Evolutionary conservation across 2,888 invertebrate species (phyloP), one percentile per base, ranked within the genome.

Genomic region (Dryococelus australis): DNA sequence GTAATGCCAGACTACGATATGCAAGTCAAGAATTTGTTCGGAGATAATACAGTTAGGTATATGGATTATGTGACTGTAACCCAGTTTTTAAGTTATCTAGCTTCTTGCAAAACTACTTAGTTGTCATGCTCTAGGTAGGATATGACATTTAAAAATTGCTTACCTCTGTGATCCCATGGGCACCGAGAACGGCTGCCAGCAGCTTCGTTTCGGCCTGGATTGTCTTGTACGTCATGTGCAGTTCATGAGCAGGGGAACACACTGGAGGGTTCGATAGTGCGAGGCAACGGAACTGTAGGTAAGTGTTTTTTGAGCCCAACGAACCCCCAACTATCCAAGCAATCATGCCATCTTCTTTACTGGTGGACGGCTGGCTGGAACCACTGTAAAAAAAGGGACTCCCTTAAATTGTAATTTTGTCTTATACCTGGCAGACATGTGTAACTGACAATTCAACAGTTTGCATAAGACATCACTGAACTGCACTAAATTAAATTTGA

Each of bases 161-260:
- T 27, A 95, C 94, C 93, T 97, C 97, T 85, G 93, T 93, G 35
- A 97, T 93, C 0, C 97, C 97, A 91, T 97, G 97, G 16, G 96
- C 95, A 91, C 96, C 95, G 26, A 97, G 94, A 86, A 97, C 92
- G 89, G 96, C 95, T 88, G 95, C 94, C 85, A 97, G 93, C 79
- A 97, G 93, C 92, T 96, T 97, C 0, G 97, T 97, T 92, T 97
- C 97, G 10, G 97, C 96, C 92, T 97, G 97, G 89, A 96, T 94
- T 89, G 96, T 94, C 92, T 97, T 97, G 92, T 97, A 97, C 0
- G 96, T 96, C 91, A 97, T 95, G 91, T 96, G 95, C 47, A 97
- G 93, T 87, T 95, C 92, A 84, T 94, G 93, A 3, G 95, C 96
- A 6, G 96, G 96, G 47, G 89, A 88, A 43, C 87, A 90, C 24